phyloP scores from a whole-genome alignment of 2,113 vertebrate species.

The Mixornis gularis region DNA sequence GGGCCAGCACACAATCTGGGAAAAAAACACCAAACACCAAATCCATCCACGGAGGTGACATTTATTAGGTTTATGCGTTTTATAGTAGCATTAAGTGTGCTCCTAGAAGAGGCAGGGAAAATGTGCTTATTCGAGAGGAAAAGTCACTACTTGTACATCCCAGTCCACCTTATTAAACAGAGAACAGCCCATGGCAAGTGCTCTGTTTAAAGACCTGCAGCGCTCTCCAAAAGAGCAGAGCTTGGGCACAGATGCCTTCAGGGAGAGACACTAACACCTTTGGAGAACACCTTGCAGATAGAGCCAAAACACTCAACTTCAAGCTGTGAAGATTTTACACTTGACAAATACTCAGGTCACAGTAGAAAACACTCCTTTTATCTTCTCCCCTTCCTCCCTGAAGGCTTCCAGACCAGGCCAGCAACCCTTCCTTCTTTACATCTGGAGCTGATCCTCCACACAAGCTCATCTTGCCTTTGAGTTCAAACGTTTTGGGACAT shows the following conservation, averaged over 20 bases:
- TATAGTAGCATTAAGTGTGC: not conserved
- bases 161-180: not conserved
- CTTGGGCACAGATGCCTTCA: not conserved
- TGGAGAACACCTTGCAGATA: not conserved
- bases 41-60: conserved; percentile 19
- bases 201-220: not conserved
- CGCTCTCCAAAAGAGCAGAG: rapidly evolving
- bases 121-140: conserved; percentile 3
- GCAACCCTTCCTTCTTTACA: not conserved
- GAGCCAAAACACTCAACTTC: not conserved
- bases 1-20: not conserved
- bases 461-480: not conserved
- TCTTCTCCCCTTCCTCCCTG: not conserved
- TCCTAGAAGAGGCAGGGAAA: not conserved
- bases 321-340: not conserved
- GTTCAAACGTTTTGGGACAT: rapidly evolving
- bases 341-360: not conserved
- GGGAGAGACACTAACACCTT: not conserved
- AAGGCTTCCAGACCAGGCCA: not conserved
- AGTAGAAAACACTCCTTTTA: not conserved
- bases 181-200: not conserved
- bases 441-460: not conserved
- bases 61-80: conserved; percentile 39
- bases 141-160: not conserved
- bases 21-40: not conserved